These are phyloP conservation scores for Bergia sp. DNA, from an alignment of 92 coral and sea anemone species.

Conservation along the genomic window DNA sequence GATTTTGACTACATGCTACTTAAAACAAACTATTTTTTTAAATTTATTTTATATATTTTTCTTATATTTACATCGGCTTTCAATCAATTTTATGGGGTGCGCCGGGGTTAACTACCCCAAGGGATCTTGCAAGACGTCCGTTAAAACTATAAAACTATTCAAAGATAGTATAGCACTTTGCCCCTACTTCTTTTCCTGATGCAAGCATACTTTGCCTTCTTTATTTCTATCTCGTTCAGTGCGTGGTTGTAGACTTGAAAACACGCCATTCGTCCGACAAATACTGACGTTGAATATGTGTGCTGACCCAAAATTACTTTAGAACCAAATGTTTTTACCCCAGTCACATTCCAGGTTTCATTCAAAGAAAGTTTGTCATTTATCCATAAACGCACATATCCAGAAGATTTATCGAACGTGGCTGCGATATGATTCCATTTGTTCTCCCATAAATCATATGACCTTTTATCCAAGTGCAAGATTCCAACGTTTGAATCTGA, in stretches of 20 bases:
- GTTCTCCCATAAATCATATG: not conserved
- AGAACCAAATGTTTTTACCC: not conserved
- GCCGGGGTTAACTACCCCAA: too few species aligned
- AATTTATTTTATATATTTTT: too few species aligned
- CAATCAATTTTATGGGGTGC: too few species aligned
- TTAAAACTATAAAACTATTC: too few species aligned
- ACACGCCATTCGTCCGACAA: conserved; percentile 15
- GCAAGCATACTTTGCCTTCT: not conserved
- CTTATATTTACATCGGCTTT: too few species aligned
- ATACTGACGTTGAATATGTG: not conserved
- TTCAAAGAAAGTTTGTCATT: not conserved
- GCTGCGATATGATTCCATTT: conserved; percentile 13
- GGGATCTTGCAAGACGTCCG: too few species aligned
- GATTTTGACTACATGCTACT: too few species aligned
- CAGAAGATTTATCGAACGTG: not conserved
- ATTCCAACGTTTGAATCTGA: not conserved
- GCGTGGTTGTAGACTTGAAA: conserved; percentile 2
- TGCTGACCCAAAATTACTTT: not conserved
- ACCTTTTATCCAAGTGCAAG: not conserved
- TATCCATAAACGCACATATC: not conserved
- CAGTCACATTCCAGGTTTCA: not conserved
- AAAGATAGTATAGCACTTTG: too few species aligned
- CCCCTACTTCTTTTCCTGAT: not conserved
- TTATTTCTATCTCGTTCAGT: not conserved
- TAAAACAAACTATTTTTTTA: too few species aligned